phyloP scores from a whole-genome alignment of 2,113 vertebrate genomes.

The Empidonax traillii region DNA sequence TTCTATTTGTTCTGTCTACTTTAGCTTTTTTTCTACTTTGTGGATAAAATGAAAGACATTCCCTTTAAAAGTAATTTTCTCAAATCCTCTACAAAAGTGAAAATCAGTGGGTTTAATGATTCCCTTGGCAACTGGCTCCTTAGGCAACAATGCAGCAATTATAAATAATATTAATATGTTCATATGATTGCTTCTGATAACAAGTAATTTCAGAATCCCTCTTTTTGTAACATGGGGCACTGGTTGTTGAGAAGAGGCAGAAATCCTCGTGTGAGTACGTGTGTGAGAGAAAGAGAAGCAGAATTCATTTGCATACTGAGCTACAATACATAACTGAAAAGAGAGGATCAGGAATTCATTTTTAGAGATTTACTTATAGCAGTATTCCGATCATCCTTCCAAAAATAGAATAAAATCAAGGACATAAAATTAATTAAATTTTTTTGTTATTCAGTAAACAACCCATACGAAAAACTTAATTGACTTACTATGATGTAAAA shows the following conservation, averaged over 20 bases:
- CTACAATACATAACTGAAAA: background rate
- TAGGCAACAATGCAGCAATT: constrained; percentile 61
- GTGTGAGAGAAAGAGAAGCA: background rate
- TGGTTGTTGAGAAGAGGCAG: background rate
- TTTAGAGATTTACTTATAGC: background rate
- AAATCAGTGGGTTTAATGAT: constrained; percentile 62
- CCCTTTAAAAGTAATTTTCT: constrained; percentile 66
- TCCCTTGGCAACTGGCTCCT: constrained; percentile 50
- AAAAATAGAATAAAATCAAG: background rate
- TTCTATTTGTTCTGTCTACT: constrained; percentile 75
- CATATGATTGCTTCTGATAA: constrained; percentile 53
- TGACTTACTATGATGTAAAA: background rate
- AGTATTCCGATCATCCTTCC: background rate
- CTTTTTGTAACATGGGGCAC: background rate
- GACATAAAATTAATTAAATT: background rate
- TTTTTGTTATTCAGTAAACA: background rate
- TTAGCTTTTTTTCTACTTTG: constrained; percentile 61
- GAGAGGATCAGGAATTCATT: background rate
- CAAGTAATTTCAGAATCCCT: background rate
- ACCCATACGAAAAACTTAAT: background rate
- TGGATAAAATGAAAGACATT: constrained; percentile 68
- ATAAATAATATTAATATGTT: constrained; percentile 68
- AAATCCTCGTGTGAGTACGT: background rate
- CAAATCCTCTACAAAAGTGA: constrained; percentile 57
- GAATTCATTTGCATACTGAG: background rate